phyloP scores from a whole-genome alignment of 2,113 vertebrate genomes.

The Pitta sordida region DNA sequence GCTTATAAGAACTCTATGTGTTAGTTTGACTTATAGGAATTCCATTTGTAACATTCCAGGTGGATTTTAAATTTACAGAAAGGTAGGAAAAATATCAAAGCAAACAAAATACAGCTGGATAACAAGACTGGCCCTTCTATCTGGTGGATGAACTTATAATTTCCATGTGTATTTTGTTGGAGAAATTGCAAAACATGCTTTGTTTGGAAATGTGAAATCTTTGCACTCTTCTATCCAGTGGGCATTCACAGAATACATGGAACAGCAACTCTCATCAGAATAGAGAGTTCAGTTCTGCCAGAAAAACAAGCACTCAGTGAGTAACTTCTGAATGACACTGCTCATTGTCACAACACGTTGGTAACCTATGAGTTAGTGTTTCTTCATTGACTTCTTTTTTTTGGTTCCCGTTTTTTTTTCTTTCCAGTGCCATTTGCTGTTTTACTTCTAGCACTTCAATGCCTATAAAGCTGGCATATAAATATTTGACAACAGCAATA shows the following conservation, averaged over 20 bases:
- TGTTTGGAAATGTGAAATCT: not conserved
- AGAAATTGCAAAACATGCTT: not conserved
- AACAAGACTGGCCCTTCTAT: not conserved
- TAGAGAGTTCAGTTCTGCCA: not conserved
- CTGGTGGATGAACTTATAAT: not conserved
- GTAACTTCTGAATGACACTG: not conserved
- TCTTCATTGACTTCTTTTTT: not conserved
- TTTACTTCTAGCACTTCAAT: not conserved
- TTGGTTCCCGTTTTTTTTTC: not conserved
- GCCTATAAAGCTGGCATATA: not conserved
- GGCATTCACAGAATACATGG: not conserved
- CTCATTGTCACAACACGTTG: fast-evolving
- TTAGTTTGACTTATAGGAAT: not conserved
- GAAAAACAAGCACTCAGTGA: not conserved
- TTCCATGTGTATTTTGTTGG: not conserved
- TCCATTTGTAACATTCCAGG: not conserved
- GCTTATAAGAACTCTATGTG: not conserved
- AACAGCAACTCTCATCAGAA: not conserved
- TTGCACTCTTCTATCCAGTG: not conserved
- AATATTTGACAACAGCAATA: not conserved
- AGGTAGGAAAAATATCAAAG: fast-evolving
- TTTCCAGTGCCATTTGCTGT: not conserved
- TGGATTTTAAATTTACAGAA: not conserved
- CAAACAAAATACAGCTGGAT: not conserved
- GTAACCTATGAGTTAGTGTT: fast-evolving